phyloP scores from a whole-genome alignment of 2,113 vertebrate species.

The Coregonus clupeaformis region DNA sequence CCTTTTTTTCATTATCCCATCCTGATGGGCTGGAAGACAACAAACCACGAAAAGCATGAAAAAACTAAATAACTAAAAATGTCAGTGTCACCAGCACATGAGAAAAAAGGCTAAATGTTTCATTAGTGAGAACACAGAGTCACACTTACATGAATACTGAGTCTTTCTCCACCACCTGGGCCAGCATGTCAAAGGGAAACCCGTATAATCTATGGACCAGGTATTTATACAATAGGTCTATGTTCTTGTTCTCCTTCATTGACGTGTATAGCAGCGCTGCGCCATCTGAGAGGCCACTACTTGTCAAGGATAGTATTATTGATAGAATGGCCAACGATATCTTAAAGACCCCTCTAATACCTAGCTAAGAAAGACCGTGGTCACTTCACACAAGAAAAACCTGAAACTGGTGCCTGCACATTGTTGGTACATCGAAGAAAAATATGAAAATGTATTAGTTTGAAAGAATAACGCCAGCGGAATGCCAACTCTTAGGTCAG shows the following conservation, averaged over 20 bases:
- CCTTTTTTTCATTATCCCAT: constrained; percentile 90
- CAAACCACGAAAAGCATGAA: neutral
- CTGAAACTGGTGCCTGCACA: too few species aligned
- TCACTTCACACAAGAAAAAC: too few species aligned
- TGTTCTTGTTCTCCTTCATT: constrained; percentile 86
- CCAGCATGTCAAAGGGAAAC: constrained; percentile 80
- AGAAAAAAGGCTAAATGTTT: too few species aligned
- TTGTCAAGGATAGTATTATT: constrained; percentile 68
- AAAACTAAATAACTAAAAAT: neutral
- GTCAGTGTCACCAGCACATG: neutral
- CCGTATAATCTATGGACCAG: constrained; percentile 84
- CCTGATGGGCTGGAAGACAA: constrained; percentile 76
- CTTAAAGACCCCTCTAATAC: too few species aligned
- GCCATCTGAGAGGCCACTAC: constrained; percentile 71
- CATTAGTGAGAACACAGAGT: too few species aligned
- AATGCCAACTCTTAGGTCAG: too few species aligned
- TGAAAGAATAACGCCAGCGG: too few species aligned
- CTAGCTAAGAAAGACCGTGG: too few species aligned
- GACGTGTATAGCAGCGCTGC: constrained; percentile 87
- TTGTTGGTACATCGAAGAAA: too few species aligned
- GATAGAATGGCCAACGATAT: too few species aligned
- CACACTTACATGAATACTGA: constrained; percentile 82
- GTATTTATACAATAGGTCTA: constrained; percentile 86
- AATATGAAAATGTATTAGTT: too few species aligned
- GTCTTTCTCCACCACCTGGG: constrained; percentile 85